These are phyloP conservation scores for Ostrea edulis DNA, from an alignment of 1,140 invertebrate species.

Conservation along the genomic window DNA sequence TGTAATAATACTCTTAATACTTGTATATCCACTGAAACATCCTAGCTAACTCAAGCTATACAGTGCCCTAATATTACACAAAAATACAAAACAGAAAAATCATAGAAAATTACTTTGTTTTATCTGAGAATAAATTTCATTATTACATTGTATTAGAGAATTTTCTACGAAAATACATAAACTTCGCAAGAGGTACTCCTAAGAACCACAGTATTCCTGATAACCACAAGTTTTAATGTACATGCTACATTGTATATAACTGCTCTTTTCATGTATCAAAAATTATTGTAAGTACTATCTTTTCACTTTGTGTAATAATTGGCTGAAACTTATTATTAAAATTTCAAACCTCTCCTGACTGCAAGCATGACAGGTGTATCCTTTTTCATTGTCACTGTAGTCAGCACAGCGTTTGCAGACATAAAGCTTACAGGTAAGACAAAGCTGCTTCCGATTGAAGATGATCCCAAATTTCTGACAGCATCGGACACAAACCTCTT, in stretches of 20 bases:
- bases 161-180: no score
- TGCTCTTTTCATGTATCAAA: background rate
- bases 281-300: background rate
- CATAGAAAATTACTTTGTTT: no score
- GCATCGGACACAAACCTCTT: constrained; percentile 78
- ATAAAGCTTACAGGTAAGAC: constrained; percentile 67
- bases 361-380: constrained; percentile 70
- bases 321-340: background rate
- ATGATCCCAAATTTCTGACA: constrained; percentile 75
- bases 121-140: no score
- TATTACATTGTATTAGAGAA: no score
- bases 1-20: background rate
- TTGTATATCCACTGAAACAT: background rate
- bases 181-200: no score
- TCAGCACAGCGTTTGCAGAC: constrained; percentile 72
- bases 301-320: no score
- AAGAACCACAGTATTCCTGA: background rate
- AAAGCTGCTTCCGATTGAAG: constrained; percentile 72
- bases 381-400: constrained; percentile 63
- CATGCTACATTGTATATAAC: background rate
- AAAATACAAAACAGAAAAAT: no score
- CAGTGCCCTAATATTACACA: background rate
- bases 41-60: background rate
- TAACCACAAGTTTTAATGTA: background rate
- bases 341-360: constrained; percentile 67